Conservation (phyloP, 92 coral and sea anemone species). For the Porites evermanni region DNA sequence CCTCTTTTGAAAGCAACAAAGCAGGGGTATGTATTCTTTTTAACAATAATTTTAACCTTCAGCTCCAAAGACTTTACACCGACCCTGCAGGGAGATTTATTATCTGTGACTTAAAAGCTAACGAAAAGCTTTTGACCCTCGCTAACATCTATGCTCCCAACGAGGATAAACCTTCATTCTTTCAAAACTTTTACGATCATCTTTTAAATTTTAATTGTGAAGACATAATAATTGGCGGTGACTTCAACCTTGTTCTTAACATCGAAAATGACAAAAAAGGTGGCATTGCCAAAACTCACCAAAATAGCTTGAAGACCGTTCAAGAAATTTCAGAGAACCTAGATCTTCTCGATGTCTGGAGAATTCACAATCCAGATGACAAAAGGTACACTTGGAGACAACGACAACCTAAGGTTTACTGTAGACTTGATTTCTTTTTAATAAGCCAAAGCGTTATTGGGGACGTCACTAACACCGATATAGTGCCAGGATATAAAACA, state of each 20-base stretch:
- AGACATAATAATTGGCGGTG: conserved; percentile 52
- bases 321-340: conserved; percentile 2
- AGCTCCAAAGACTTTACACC: not conserved
- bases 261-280: conserved; percentile 4
- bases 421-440: too few species aligned
- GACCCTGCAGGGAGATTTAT: conserved; percentile 52
- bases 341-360: conserved; percentile 26
- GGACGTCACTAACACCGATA: too few species aligned
- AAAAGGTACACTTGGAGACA: not conserved
- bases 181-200: conserved; percentile 7
- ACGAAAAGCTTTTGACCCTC: not conserved
- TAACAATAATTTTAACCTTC: conserved; percentile 35
- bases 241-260: conserved; percentile 33
- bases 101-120: conserved; percentile 34
- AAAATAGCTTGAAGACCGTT: not conserved
- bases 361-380: conserved; percentile 19
- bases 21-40: too few species aligned
- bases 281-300: conserved; percentile 12
- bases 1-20: not conserved
- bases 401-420: too few species aligned
- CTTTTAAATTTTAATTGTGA: conserved; percentile 10
- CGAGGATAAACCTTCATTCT: conserved; percentile 31
- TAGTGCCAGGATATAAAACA: too few species aligned
- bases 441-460: too few species aligned
- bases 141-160: not conserved